Conservation (phyloP, 2,888 invertebrate genomes). For the Acrocera orbiculus region DNA sequence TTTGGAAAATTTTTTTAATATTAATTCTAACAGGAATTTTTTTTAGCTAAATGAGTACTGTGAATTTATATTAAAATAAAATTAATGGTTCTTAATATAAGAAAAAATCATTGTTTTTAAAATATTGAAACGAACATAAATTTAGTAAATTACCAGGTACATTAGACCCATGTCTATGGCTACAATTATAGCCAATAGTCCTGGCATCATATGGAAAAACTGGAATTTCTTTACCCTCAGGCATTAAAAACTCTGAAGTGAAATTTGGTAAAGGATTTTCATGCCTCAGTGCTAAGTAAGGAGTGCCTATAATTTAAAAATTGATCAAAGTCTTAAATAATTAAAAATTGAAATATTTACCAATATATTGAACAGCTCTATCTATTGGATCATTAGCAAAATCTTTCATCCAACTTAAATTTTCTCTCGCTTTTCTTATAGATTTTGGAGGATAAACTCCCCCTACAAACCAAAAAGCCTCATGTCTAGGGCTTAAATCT, state of each 20-base stretch:
- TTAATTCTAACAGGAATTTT: no score
- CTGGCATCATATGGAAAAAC: constrained; percentile 42
- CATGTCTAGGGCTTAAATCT: constrained; percentile 60
- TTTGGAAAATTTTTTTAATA: not conserved
- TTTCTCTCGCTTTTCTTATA: constrained; percentile 30
- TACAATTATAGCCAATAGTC: constrained; percentile 38
- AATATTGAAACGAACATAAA: no score
- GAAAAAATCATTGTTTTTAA: not conserved
- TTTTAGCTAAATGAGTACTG: no score
- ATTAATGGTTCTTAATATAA: not conserved
- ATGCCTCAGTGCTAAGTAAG: constrained; percentile 52
- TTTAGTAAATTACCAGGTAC: constrained; percentile 57
- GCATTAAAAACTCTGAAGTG: constrained; percentile 37
- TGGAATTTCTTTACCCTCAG: constrained; percentile 33
- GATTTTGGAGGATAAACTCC: constrained; percentile 42
- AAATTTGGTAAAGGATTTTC: constrained; percentile 46
- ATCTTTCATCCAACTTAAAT: constrained; percentile 30
- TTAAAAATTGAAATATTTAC: constrained; percentile 20
- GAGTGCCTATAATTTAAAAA: constrained; percentile 28
- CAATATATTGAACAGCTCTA: constrained; percentile 51
- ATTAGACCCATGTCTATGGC: constrained; percentile 47
- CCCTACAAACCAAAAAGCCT: constrained; percentile 74
- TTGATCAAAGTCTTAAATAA: not conserved
- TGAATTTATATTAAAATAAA: no score
- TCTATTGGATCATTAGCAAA: constrained; percentile 39